Base-by-base conservation (phyloP, 2,113 vertebrate species). In the chimpanzee (Pan troglodytes) region DNA sequence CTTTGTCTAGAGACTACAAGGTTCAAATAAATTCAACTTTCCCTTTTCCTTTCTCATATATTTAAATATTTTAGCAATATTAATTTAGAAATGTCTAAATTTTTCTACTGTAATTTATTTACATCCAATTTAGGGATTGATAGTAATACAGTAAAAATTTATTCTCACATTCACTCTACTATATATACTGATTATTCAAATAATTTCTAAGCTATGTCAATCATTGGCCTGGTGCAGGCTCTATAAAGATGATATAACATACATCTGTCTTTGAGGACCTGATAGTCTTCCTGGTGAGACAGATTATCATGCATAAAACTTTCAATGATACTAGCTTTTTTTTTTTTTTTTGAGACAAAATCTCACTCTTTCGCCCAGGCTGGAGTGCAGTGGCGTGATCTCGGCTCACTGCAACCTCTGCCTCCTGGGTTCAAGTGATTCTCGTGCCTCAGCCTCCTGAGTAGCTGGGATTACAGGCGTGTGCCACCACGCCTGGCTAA, bases 181-280 rank as follows among this genome's bases (percentile, higher is more conserved):
- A 7, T 92, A 43, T 80, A 38, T 73, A 67, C 48, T 75, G 59
- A 70, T 96, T 92, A 95, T 87, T 97, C 57, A 97, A 95, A 96
- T 1, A n/a, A 52, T 89, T 89, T 93, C 70, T 90, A 48, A 45
- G 6, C 30, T 90, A 16, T 45, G 7, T 8, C 35, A 59, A 32
- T 82, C 30, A 38, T 43, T 96, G 48, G 27, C 13, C 20, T 59
- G 27, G 3, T 73, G 20, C 25, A 79, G n/a, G 14, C 30, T 68
- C 32, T 92, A 22, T 68, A n/a, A 83, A 55, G 48, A 45, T 32
- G 57, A 79, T 40, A 12, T 85, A 80, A 82, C 59, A 30, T 40
- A 1, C 40, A 67, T 93, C 68, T 52, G 35, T 68, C 13, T 45
- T 40, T 35, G 11, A 76, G 75, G 30, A 50, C 9, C 16, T 72